These are phyloP conservation scores for Platanista minor DNA, from an alignment of 2,113 vertebrate genomes.

Conservation along the genomic window DNA sequence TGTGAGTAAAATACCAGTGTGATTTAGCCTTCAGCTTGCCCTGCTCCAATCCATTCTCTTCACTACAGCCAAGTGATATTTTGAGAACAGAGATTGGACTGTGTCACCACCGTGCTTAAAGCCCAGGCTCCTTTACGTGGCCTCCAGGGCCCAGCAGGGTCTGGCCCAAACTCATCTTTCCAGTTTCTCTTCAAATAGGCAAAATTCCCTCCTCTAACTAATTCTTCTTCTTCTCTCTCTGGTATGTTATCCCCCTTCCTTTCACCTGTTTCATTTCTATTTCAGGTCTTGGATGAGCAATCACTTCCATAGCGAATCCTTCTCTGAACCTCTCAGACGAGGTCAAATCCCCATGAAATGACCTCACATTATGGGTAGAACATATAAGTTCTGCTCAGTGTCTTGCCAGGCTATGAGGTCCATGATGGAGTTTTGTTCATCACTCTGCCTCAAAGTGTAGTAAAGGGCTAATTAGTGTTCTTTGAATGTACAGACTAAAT, in stretches of 20 bases:
- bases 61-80: not conserved
- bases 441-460: not conserved
- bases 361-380: not conserved
- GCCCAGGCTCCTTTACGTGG: not conserved
- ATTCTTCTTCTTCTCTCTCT: not conserved
- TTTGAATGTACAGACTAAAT: not conserved
- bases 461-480: not conserved
- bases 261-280: not conserved
- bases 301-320: not conserved
- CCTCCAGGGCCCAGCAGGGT: not conserved
- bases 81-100: constrained; percentile 35
- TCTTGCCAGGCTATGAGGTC: not conserved
- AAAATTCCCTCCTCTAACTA: not conserved
- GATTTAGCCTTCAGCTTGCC: not conserved
- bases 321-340: not conserved
- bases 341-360: not conserved
- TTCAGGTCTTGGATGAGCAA: not conserved
- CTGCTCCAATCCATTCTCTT: not conserved
- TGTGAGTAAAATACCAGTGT: not conserved
- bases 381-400: not conserved
- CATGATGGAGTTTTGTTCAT: not conserved
- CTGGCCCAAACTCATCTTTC: not conserved
- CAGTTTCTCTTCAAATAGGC: not conserved
- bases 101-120: constrained; percentile 7
- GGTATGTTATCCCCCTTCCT: not conserved